Percentiles rank a stretch among this genome's conserved stretches.
phyloP scores from a whole-genome alignment of 1,140 invertebrate species.

The Euura lappo region DNA sequence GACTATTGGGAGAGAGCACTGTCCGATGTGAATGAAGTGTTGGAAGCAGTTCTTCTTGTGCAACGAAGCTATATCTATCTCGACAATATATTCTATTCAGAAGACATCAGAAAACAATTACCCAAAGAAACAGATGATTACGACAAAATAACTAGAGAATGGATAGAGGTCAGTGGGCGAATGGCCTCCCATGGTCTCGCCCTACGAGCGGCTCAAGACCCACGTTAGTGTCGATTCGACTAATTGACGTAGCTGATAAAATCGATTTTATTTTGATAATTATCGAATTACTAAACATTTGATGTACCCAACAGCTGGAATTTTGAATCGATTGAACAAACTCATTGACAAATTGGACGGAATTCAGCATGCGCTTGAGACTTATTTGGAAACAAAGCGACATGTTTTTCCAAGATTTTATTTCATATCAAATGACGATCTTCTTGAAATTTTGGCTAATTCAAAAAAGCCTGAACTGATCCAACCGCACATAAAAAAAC shows the following conservation, averaged over 20 bases:
- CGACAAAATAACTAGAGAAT: slow-evolving; percentile 72
- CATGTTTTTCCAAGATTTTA: slow-evolving; percentile 84
- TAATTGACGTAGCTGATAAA: too few relatives aligned
- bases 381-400: slow-evolving; percentile 84
- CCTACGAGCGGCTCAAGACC: slow-evolving; percentile 45
- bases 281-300: not conserved
- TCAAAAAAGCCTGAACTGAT: slow-evolving; percentile 81
- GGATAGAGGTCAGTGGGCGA: slow-evolving; percentile 72
- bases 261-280: slow-evolving; percentile 14
- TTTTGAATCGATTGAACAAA: slow-evolving; percentile 68
- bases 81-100: slow-evolving; percentile 84
- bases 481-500: slow-evolving; percentile 83
- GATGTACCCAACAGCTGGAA: slow-evolving; percentile 35
- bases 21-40: slow-evolving; percentile 77
- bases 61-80: slow-evolving; percentile 82
- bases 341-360: slow-evolving; percentile 71
- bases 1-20: slow-evolving; percentile 84
- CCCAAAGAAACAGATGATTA: slow-evolving; percentile 80
- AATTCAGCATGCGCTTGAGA: slow-evolving; percentile 77
- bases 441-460: slow-evolving; percentile 84
- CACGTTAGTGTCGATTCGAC: slow-evolving; percentile 48
- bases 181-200: slow-evolving; percentile 45
- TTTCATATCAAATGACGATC: slow-evolving; percentile 89
- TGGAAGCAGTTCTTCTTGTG: slow-evolving; percentile 77
- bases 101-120: slow-evolving; percentile 84